A percentile compares a stretch with the other conserved stretches of the same genome.
These are phyloP conservation scores for Xanthorhoe designata DNA, from an alignment of 2,888 invertebrate species.

Conservation along the genomic window DNA sequence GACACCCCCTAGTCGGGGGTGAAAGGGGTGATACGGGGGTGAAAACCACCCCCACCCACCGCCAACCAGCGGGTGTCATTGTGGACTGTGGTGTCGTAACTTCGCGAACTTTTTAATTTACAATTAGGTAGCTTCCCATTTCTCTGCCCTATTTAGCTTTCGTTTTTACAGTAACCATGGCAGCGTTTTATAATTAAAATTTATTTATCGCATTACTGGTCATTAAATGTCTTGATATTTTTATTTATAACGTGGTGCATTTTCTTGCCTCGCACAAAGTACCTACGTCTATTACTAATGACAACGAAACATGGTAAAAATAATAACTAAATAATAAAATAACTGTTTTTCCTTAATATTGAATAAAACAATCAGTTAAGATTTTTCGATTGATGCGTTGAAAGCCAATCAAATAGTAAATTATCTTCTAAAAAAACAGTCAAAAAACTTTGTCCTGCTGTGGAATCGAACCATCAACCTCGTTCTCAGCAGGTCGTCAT, in stretches of 20 bases:
- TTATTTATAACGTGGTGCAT: constrained; percentile 45
- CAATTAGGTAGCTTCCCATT: constrained; percentile 86
- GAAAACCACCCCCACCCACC: constrained; percentile 49
- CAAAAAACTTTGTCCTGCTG: background rate
- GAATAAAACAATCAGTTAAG: background rate
- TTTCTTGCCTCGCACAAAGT: too few relatives aligned
- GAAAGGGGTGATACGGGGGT: constrained; percentile 45
- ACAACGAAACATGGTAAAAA: too few relatives aligned
- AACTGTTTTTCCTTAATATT: too few relatives aligned
- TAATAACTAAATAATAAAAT: too few relatives aligned
- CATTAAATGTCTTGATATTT: constrained; percentile 64
- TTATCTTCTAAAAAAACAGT: background rate
- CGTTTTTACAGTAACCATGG: constrained; percentile 80
- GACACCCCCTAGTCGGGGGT: constrained; percentile 20
- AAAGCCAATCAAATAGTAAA: background rate
- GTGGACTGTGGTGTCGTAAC: constrained; percentile 86
- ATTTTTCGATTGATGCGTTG: too few relatives aligned
- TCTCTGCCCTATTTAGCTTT: constrained; percentile 85
- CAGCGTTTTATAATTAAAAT: constrained; percentile 79
- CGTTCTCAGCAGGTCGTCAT: constrained; percentile 2
- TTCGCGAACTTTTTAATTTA: constrained; percentile 86
- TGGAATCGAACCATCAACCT: constrained; percentile 7
- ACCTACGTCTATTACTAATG: too few relatives aligned
- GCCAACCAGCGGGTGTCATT: constrained; percentile 76
- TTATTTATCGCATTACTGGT: constrained; percentile 78